phyloP scores from a whole-genome alignment of 2,113 vertebrate species.

The Bagarius yarrelli region DNA sequence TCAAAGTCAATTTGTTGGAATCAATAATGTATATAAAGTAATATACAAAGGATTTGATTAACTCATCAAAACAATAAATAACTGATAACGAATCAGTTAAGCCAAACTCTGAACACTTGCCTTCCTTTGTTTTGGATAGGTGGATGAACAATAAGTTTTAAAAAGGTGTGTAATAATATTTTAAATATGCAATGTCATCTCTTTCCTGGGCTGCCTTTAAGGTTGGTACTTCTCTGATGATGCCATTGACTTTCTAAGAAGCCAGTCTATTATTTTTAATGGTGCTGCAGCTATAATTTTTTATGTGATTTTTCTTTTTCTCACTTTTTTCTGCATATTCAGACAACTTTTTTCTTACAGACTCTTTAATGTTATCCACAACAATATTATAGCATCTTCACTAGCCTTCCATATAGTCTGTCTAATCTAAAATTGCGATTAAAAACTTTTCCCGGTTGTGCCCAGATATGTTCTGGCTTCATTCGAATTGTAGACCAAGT shows the following conservation, averaged over 20 bases:
- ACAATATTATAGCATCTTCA: background rate
- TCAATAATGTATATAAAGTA: background rate
- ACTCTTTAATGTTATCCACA: constrained; percentile 18
- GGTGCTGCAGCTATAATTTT: background rate
- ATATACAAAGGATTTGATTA: too few relatives aligned
- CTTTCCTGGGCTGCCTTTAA: background rate
- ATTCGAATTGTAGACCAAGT: background rate
- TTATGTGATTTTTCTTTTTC: constrained; percentile 10
- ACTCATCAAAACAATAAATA: background rate
- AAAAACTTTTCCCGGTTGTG: background rate
- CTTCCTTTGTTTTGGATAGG: constrained; percentile 15
- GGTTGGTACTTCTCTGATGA: background rate
- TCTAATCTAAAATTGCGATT: background rate
- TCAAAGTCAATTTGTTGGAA: too few relatives aligned
- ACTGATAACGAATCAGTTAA: background rate
- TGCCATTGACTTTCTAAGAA: background rate
- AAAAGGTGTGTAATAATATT: too few relatives aligned
- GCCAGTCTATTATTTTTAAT: background rate
- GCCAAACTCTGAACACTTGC: background rate
- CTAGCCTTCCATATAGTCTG: background rate
- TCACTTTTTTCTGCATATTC: constrained; percentile 38
- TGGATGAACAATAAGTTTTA: constrained; percentile 38
- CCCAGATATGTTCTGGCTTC: background rate
- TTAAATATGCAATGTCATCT: constrained; percentile 33
- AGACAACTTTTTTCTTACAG: background rate